A percentile compares a stretch with the other conserved stretches of the same genome.
Conservation (phyloP, 2,888 invertebrate species). For the Epistrophella euchroma region DNA sequence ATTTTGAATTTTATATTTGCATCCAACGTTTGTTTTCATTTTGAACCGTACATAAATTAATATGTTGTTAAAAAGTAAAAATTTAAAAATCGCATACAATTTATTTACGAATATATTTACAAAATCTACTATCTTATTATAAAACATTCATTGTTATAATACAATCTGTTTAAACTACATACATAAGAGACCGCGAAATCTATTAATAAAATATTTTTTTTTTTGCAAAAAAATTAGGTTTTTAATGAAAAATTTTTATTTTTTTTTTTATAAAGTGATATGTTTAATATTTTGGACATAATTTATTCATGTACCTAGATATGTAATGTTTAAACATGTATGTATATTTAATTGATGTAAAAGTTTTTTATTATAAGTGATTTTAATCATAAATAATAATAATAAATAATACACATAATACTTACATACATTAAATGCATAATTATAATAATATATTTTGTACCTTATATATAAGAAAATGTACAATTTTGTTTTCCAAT, state of each 20-base stretch:
- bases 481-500: conserved; percentile 15
- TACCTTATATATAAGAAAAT: conserved; percentile 52
- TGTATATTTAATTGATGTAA: conserved; percentile 44
- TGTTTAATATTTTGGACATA: conserved; percentile 55
- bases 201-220: not conserved
- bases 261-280: conserved; percentile 68
- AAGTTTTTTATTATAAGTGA: conserved; percentile 61
- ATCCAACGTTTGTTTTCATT: conserved; percentile 49
- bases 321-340: not conserved
- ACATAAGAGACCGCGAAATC: not conserved
- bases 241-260: not conserved
- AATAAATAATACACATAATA: conserved; percentile 32
- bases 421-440: conserved; percentile 52
- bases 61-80: conserved; percentile 1
- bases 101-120: conserved; percentile 39
- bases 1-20: conserved; percentile 58
- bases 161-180: not conserved
- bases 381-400: conserved; percentile 53
- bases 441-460: conserved; percentile 59
- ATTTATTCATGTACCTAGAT: conserved; percentile 30
- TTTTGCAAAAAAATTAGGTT: not conserved
- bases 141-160: not conserved
- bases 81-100: conserved; percentile 21
- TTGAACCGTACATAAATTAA: conserved; percentile 31
- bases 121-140: not conserved